Conservation (phyloP, 2,797 vertebrate genomes). For the Chromobotia macracanthus region DNA sequence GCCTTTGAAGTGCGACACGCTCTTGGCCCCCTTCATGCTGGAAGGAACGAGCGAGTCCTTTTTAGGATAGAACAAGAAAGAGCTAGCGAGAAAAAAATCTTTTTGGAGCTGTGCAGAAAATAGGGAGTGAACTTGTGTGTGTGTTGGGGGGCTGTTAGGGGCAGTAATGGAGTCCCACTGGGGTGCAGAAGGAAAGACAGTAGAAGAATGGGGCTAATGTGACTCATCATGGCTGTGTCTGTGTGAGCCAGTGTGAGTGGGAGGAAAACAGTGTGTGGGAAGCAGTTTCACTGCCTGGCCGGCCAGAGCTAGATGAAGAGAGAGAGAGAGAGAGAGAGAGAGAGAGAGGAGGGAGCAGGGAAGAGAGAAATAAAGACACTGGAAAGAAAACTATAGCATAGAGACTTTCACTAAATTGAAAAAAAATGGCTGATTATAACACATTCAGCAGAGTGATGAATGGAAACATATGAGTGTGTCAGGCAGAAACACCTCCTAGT, state of each 20-base stretch:
- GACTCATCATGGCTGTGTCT: constrained; percentile 73
- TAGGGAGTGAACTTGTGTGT: constrained; percentile 37
- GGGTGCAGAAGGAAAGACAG: constrained; percentile 75
- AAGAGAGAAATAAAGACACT: constrained; percentile 29
- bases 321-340: constrained; percentile 13
- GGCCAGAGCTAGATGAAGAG: constrained; percentile 65
- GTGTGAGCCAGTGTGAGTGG: constrained; percentile 76
- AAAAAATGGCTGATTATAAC: constrained; percentile 55
- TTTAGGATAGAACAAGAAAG: constrained; percentile 28
- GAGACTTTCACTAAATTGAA: constrained; percentile 32
- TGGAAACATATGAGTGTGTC: constrained; percentile 53
- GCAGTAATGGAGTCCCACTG: constrained; percentile 68
- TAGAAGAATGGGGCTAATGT: constrained; percentile 77
- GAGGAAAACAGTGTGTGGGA: constrained; percentile 79
- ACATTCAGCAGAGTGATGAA: constrained; percentile 55
- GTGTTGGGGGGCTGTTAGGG: constrained; percentile 59
- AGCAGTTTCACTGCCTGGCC: constrained; percentile 74
- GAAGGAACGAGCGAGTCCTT: constrained; percentile 18
- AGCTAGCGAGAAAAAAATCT: constrained; percentile 39
- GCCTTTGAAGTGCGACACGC: constrained; percentile 59
- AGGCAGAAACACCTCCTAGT: constrained; percentile 50
- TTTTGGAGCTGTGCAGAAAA: constrained; percentile 22
- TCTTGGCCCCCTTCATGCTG: constrained; percentile 54
- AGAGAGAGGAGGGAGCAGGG: not conserved
- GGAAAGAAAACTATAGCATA: constrained; percentile 43